A percentile compares a stretch with the other conserved stretches of the same genome.
phyloP scores from a whole-genome alignment of 2,797 vertebrate genomes.

The Lates japonicus region DNA sequence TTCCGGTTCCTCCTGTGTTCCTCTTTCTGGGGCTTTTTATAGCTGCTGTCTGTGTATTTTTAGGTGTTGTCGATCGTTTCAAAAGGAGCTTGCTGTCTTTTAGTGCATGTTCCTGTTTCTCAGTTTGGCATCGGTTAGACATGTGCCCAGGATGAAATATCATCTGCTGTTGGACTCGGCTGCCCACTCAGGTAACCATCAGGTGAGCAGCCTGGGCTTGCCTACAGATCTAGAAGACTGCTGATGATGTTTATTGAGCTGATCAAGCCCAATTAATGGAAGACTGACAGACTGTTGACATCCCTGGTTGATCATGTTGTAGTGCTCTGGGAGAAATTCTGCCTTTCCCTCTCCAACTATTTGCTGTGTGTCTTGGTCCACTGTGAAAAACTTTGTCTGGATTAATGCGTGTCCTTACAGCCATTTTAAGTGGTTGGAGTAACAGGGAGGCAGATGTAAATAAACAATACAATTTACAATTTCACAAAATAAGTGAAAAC shows the following conservation, averaged over 20 bases:
- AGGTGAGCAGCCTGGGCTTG: constrained; percentile 46
- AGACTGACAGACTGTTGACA: constrained; percentile 20
- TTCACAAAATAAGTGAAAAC: background rate
- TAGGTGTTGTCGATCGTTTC: constrained; percentile 35
- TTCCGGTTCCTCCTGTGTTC: constrained; percentile 12
- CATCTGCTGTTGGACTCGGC: constrained; percentile 61
- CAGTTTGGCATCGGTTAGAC: constrained; percentile 32
- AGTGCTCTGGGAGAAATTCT: background rate
- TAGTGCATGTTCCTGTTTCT: constrained; percentile 23
- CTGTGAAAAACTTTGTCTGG: background rate
- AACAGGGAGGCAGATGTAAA: background rate
- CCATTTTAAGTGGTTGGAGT: background rate
- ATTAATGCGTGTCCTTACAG: background rate
- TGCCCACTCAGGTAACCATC: constrained; percentile 70
- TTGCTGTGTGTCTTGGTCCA: background rate
- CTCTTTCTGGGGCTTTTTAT: constrained; percentile 46
- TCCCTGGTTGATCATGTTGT: background rate
- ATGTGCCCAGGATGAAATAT: constrained; percentile 74
- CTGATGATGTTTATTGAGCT: constrained; percentile 35
- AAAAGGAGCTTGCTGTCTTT: constrained; percentile 6
- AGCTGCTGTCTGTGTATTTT: constrained; percentile 51
- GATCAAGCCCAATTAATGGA: constrained; percentile 13
- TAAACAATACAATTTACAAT: background rate
- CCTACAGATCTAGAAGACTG: constrained; percentile 15
- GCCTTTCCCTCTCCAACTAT: background rate